Percentiles rank a stretch among this genome's conserved stretches.
Evolutionary conservation across 1,140 invertebrate species (phyloP).

Genomic region (Pseudomyrmex sp.): DNA sequence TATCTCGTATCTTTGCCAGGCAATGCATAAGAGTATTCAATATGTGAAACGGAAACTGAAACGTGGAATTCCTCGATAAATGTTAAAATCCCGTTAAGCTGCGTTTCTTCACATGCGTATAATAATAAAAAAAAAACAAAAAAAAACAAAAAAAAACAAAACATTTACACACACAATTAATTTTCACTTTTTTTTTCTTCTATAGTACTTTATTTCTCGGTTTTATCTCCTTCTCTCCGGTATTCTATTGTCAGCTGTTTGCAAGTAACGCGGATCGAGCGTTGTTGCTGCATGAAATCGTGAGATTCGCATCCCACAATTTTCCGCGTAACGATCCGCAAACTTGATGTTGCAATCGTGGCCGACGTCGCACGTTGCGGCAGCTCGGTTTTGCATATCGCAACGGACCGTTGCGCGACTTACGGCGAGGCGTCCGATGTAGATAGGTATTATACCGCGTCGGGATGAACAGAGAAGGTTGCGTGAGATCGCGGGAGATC

Average conservation of each 20-base stretch:
- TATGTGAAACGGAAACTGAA: slow-evolving; percentile 51
- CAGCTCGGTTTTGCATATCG: slow-evolving; percentile 25
- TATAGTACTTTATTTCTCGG: too few species aligned
- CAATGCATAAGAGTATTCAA: slow-evolving; percentile 2
- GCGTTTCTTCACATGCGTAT: neutral
- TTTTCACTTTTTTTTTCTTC: too few species aligned
- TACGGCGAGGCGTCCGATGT: neutral
- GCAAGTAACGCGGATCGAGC: neutral
- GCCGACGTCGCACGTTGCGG: neutral
- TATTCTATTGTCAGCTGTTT: neutral
- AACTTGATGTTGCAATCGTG: slow-evolving; percentile 28
- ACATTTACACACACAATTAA: neutral
- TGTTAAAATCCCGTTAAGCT: slow-evolving; percentile 19
- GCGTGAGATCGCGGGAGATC: neutral
- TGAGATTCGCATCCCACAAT: neutral
- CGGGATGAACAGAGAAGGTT: neutral
- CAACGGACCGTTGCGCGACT: neutral
- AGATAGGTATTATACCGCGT: neutral
- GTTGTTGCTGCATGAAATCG: neutral
- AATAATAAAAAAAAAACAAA: slow-evolving; percentile 5
- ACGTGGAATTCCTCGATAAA: slow-evolving; percentile 15
- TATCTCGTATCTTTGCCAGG: slow-evolving; percentile 2
- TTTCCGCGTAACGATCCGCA: slow-evolving; percentile 2
- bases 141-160: neutral
- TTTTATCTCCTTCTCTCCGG: too few species aligned